A percentile compares a stretch with the other conserved stretches of the same genome.
These are phyloP conservation scores for Atlantisia rogersi DNA, from an alignment of 2,113 vertebrate species.

Conservation along the genomic window DNA sequence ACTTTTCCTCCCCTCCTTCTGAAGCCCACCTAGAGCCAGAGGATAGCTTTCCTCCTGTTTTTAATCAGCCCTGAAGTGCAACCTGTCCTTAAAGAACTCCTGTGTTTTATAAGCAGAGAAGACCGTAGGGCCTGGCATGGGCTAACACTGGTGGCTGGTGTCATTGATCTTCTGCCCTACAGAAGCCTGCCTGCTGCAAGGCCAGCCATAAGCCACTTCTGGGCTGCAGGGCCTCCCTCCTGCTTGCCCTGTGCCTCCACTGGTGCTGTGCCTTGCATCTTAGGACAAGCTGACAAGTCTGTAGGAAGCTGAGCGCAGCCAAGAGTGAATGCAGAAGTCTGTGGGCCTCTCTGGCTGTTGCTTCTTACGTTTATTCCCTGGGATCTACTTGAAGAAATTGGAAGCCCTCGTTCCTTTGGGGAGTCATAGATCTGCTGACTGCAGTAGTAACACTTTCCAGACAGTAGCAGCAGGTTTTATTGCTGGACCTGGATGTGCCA, in stretches of 20 bases:
- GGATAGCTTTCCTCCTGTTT: slow-evolving; percentile 35
- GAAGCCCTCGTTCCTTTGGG: not conserved
- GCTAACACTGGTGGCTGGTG: not conserved
- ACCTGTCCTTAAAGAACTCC: not conserved
- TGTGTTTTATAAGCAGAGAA: not conserved
- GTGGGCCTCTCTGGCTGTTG: not conserved
- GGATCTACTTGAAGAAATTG: not conserved
- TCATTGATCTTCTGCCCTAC: not conserved
- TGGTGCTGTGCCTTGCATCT: not conserved
- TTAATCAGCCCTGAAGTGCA: not conserved
- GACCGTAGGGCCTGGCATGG: not conserved
- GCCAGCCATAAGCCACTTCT: not conserved
- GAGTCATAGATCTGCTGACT: not conserved
- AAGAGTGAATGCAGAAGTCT: not conserved
- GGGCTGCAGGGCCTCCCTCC: not conserved
- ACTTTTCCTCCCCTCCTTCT: slow-evolving; percentile 39
- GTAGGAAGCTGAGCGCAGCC: not conserved
- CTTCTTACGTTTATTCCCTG: not conserved
- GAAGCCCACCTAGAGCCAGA: not conserved
- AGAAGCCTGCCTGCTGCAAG: not conserved
- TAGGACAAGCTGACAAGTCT: not conserved
- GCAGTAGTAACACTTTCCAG: not conserved
- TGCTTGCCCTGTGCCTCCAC: not conserved
- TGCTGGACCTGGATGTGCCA: not conserved
- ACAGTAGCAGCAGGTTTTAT: not conserved